phyloP scores from a whole-genome alignment of 37 sponge, comb jelly and placozoan genomes.

The Amphimedon queenslandica region DNA sequence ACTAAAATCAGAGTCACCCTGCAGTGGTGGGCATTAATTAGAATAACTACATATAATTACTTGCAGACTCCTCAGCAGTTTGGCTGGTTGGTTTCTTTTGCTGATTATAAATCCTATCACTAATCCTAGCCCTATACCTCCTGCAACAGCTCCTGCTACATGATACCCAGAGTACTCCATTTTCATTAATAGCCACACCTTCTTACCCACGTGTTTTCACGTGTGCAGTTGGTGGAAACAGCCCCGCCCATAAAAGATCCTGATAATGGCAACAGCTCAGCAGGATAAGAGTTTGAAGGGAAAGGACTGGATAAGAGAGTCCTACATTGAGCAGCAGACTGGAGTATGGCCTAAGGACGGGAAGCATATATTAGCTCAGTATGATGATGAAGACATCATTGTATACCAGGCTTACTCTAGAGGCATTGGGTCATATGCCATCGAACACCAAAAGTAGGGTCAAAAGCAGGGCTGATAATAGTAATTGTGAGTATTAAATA shows the following conservation, averaged over 20 bases:
- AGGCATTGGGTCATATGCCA: slow-evolving; percentile 64
- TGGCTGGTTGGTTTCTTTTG: no score
- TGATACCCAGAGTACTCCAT: neutral
- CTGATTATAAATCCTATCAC: slow-evolving; percentile 14
- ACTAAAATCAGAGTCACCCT: neutral
- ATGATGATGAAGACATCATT: slow-evolving; percentile 55
- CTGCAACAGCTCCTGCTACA: slow-evolving; percentile 17
- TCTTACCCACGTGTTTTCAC: neutral
- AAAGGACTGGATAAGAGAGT: slow-evolving; percentile 40
- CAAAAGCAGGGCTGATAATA: neutral
- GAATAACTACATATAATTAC: neutral
- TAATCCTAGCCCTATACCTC: slow-evolving; percentile 23
- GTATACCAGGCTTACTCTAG: slow-evolving; percentile 78
- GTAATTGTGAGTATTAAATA: neutral
- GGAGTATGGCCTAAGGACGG: slow-evolving; percentile 62
- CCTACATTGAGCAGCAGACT: slow-evolving; percentile 29
- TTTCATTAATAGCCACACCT: neutral
- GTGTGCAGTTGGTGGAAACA: neutral
- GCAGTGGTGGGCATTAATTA: neutral
- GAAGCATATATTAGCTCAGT: slow-evolving; percentile 70
- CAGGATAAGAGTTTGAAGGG: neutral
- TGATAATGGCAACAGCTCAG: slow-evolving; percentile 8
- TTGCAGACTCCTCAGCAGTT: neutral
- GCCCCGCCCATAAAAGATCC: neutral
- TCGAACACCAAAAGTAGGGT: slow-evolving; percentile 47